These are phyloP conservation scores for Malurus alboscapulatus DNA, from an alignment of 2,113 vertebrate species.

Conservation along the genomic window DNA sequence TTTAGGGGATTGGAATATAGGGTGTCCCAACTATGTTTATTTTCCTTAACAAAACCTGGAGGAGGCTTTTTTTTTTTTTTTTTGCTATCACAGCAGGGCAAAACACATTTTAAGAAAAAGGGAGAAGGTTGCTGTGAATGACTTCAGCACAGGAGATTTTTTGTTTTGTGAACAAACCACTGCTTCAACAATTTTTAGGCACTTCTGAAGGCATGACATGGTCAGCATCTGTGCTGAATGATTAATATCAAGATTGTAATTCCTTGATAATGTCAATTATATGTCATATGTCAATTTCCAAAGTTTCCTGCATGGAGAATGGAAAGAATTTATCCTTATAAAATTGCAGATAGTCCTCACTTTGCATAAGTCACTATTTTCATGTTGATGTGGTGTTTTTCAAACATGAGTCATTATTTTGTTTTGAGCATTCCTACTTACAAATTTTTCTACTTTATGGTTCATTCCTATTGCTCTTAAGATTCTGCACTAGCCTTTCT, in stretches of 20 bases:
- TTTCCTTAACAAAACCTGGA: neutral
- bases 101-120: slow-evolving; percentile 13
- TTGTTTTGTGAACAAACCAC: neutral
- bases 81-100: neutral
- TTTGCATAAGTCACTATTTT: neutral
- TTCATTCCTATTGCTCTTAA: neutral
- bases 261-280: neutral
- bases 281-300: neutral
- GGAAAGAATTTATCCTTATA: slow-evolving; percentile 24
- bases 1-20: no score
- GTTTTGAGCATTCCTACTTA: neutral
- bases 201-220: neutral
- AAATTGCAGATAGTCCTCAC: neutral
- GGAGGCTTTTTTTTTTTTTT: neutral
- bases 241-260: slow-evolving; percentile 22
- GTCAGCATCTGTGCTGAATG: neutral
- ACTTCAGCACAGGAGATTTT: neutral
- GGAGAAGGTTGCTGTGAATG: neutral
- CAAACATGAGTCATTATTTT: neutral
- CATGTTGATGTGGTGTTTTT: neutral
- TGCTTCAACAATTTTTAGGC: neutral
- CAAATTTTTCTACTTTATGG: neutral
- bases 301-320: neutral
- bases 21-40: neutral
- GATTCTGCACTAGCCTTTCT: neutral